A percentile compares a stretch with the other conserved stretches of the same genome.
Conservation (phyloP, 2,888 invertebrate species). For the Spilosoma lubricipeda region DNA sequence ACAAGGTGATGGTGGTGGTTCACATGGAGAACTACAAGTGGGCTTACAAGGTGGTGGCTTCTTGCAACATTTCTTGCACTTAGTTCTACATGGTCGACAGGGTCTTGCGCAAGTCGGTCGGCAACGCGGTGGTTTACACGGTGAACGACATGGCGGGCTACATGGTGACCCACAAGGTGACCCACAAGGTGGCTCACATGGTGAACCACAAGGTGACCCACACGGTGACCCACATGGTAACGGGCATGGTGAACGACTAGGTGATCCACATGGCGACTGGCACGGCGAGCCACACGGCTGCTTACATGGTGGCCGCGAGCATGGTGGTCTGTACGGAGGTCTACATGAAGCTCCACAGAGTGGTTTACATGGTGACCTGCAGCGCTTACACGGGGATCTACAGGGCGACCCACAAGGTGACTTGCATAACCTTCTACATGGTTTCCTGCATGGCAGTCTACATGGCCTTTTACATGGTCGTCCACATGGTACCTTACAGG, state of each 20-base stretch:
- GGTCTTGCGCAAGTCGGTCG: conserved; percentile 32
- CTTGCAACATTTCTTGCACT: conserved; percentile 14
- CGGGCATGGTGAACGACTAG: conserved; percentile 24
- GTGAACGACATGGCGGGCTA: not conserved
- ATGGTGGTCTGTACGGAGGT: conserved; percentile 7
- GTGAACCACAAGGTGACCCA: conserved; percentile 8
- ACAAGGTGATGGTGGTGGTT: conserved; percentile 32
- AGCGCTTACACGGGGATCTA: not conserved
- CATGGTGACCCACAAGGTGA: not conserved
- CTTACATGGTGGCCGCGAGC: not conserved
- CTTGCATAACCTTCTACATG: conserved; percentile 30
- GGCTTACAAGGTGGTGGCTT: conserved; percentile 2
- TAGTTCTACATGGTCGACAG: conserved; percentile 21
- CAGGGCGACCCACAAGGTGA: conserved; percentile 1
- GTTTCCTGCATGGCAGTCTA: conserved; percentile 26
- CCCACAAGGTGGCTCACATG: not conserved
- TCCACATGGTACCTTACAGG: conserved; percentile 1
- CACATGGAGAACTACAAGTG: conserved; percentile 25
- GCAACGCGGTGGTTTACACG: not conserved
- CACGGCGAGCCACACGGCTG: conserved; percentile 4
- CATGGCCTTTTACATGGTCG: conserved; percentile 20
- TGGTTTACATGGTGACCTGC: conserved; percentile 2
- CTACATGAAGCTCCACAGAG: not conserved
- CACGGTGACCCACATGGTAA: conserved; percentile 26
- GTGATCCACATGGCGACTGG: conserved; percentile 7